phyloP scores from a whole-genome alignment of 2,888 invertebrate genomes.

The Autographa gamma region DNA sequence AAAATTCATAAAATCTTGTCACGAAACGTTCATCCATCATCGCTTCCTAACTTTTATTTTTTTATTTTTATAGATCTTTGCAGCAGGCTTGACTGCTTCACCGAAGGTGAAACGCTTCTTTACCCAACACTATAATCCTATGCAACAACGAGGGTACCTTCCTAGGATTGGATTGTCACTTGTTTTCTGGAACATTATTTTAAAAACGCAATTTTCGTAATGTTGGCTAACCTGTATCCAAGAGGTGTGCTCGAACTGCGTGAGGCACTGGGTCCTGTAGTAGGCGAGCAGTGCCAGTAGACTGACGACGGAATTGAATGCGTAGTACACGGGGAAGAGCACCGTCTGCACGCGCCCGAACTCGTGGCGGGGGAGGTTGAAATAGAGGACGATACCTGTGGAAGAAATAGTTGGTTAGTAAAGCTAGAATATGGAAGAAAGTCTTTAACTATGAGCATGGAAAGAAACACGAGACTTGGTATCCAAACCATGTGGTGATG shows the following conservation, averaged over 20 bases:
- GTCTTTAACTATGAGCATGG: too few relatives aligned
- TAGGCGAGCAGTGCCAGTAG: constrained; percentile 92
- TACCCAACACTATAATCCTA: too few relatives aligned
- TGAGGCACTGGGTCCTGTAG: constrained; percentile 90
- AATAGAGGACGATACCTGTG: constrained; percentile 95
- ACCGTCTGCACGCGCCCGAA: constrained; percentile 96
- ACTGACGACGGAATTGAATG: constrained; percentile 93
- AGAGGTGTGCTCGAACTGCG: constrained; percentile 78
- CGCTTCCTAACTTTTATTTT: too few relatives aligned
- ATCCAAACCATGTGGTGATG: too few relatives aligned
- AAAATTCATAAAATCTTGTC: too few relatives aligned
- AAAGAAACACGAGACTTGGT: too few relatives aligned
- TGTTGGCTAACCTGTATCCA: constrained; percentile 83
- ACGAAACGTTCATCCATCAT: too few relatives aligned
- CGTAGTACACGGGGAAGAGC: constrained; percentile 96
- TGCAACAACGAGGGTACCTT: too few relatives aligned
- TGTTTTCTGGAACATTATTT: not conserved
- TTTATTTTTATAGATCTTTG: too few relatives aligned
- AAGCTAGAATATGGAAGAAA: not conserved
- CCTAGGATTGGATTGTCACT: not conserved
- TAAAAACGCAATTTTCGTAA: not conserved
- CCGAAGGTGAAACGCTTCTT: too few relatives aligned
- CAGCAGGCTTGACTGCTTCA: too few relatives aligned
- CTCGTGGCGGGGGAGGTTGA: constrained; percentile 94
- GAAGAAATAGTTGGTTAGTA: constrained; percentile 51